These are phyloP conservation scores for Athetis lepigone DNA, from an alignment of 2,888 invertebrate species.

Conservation along the genomic window DNA sequence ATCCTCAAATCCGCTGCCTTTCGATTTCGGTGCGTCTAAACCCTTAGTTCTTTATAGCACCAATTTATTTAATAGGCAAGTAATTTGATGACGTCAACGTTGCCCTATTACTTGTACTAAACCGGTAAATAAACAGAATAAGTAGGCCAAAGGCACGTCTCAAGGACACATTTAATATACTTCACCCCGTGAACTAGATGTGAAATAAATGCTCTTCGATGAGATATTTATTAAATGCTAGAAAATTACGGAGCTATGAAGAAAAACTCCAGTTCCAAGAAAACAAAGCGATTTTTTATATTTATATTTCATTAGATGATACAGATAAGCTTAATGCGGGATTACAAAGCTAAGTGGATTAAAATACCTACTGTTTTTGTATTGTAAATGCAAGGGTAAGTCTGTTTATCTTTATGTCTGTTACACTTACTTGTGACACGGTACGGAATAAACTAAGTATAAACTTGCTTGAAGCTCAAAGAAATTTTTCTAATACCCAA, in stretches of 20 bases:
- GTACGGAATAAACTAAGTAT: too few relatives aligned
- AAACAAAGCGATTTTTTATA: not conserved
- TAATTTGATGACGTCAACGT: constrained; percentile 3
- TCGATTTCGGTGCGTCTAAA: too few relatives aligned
- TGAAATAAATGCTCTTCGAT: constrained; percentile 14
- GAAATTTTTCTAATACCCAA: too few relatives aligned
- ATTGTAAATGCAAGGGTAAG: too few relatives aligned
- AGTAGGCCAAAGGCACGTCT: constrained; percentile 51
- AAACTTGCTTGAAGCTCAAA: too few relatives aligned
- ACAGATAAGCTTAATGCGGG: too few relatives aligned
- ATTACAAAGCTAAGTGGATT: too few relatives aligned
- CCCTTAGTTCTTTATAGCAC: too few relatives aligned
- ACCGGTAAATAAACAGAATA: constrained; percentile 48
- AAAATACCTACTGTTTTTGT: too few relatives aligned
- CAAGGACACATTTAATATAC: constrained; percentile 47
- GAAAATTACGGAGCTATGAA: not conserved
- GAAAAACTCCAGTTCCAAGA: not conserved
- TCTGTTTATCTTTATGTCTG: too few relatives aligned
- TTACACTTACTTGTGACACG: too few relatives aligned
- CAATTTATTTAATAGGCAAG: constrained; percentile 6
- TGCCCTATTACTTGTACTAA: not conserved
- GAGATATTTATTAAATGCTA: constrained; percentile 23
- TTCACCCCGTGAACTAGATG: constrained; percentile 33
- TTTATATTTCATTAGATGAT: not conserved
- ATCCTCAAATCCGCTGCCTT: too few relatives aligned